A percentile compares a stretch with the other conserved stretches of the same genome.
Conservation (phyloP, 1,140 invertebrate species). For the Drosophila novamexicana region DNA sequence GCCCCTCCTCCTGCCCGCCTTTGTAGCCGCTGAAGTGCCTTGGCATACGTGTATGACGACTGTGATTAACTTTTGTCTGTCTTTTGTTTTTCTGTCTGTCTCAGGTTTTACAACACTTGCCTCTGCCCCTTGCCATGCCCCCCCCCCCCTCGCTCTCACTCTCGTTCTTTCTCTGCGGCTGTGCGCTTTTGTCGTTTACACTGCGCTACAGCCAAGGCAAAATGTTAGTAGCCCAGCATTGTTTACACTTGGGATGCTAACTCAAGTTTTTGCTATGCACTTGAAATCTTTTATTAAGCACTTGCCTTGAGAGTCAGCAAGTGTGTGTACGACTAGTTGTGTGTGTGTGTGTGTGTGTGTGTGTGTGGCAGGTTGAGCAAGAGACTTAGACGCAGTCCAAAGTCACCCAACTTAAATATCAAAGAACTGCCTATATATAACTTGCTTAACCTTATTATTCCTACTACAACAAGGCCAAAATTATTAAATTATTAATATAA, state of each 20-base stretch:
- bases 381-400: constrained; percentile 1
- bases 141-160: neutral
- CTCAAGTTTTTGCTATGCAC: constrained; percentile 60
- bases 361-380: neutral
- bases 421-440: constrained; percentile 12
- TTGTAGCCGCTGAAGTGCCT: constrained; percentile 36
- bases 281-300: constrained; percentile 60
- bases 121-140: neutral
- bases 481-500: neutral
- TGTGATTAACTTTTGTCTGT: constrained; percentile 67
- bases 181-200: constrained; percentile 47
- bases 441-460: constrained; percentile 22
- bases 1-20: neutral
- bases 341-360: neutral
- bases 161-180: constrained; percentile 2
- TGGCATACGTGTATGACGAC: constrained; percentile 58
- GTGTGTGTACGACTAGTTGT: neutral
- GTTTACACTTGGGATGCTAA: constrained; percentile 56
- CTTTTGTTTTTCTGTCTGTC: constrained; percentile 33
- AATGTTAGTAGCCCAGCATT: constrained; percentile 54
- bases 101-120: constrained; percentile 5
- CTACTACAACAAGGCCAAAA: neutral
- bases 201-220: constrained; percentile 47
- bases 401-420: constrained; percentile 3
- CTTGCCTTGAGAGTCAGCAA: constrained; percentile 26